Evolutionary conservation across 2,797 vertebrate genomes (phyloP).

Genomic region (Sebastes umbrosus): DNA sequence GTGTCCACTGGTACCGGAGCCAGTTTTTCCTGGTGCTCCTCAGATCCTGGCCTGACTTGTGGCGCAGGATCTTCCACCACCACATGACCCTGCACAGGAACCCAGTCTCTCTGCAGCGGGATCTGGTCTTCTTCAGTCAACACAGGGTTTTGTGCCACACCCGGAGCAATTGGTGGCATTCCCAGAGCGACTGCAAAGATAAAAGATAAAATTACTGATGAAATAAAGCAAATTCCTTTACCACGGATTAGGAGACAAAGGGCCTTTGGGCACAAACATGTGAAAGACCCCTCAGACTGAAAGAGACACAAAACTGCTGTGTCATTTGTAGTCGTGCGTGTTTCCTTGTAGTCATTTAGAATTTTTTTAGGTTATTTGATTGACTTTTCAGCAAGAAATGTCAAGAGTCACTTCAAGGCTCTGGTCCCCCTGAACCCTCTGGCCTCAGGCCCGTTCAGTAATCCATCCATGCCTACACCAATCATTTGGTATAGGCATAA

Average conservation of each 20-base stretch:
- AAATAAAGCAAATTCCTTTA: not conserved
- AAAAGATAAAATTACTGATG: not conserved
- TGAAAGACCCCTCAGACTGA: not conserved
- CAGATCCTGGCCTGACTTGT: not conserved
- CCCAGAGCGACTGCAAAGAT: constrained; percentile 50
- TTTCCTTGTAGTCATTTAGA: not conserved
- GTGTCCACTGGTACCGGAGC: not conserved
- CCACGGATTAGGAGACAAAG: not conserved
- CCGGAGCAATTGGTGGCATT: not conserved
- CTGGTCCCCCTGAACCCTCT: not conserved
- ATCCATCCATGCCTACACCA: not conserved
- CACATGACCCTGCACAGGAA: constrained; percentile 63
- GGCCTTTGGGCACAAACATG: not conserved
- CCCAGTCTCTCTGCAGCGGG: constrained; percentile 36
- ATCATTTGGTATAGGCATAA: not conserved
- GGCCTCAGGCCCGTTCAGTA: not conserved
- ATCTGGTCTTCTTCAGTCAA: not conserved
- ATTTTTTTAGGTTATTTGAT: not conserved
- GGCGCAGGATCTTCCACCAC: constrained; percentile 50
- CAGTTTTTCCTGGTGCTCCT: constrained; percentile 2
- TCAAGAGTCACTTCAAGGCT: not conserved
- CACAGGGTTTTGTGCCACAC: not conserved
- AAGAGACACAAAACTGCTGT: not conserved
- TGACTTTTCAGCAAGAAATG: not conserved
- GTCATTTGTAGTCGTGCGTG: not conserved